Base-by-base conservation (phyloP, 1,140 invertebrate species). In the Ips typographus region DNA sequence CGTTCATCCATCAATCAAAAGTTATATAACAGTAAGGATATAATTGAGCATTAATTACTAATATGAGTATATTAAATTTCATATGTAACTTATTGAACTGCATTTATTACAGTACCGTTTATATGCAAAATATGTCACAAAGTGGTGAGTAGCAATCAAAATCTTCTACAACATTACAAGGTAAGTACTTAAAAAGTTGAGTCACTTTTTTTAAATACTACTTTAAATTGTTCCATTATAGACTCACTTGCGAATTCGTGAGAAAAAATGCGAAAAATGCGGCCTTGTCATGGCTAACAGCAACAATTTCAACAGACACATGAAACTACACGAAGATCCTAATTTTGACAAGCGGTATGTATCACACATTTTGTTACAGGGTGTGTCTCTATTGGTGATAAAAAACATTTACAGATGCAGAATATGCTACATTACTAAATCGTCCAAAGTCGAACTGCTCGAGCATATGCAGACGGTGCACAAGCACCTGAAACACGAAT, bases 361-460 rank as follows among this genome's bases (percentile, higher is more conserved):
- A 8, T 4, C 4, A 52, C 4, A 22, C 44, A 43, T 59, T 22
- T 22, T 22, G 22, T 22, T 22, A 22, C 22, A 22, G 22, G 22
- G 0, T 22, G 22, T 22, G 22, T 22, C 22, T 22, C 22, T 22
- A 22, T 22, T 22, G 22, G 0, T 22, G 22, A 22, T 22, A 22
- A 22, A 22, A 22, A 22, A 22, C 22, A 22, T 22, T 22, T 22
- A 37, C 51, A 65, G 62, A 41, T 65, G 62, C 38, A 55, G 43
- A 6, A 65, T 65, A 36, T 65, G 62, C 41, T 52, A 65, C 22
- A n/a, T 38, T 8, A 37, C 37, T 40, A 65, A 55, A 56, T 55
- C 62, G 4, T 65, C 62, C 39, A 38, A 22, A 3, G 52, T 8
- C 3, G 62, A 65, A 65, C 36, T 65, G 40, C 51, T 55, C 22